These are phyloP conservation scores for Glyptemys insculpta DNA, from an alignment of 2,797 vertebrate species.

Conservation along the genomic window DNA sequence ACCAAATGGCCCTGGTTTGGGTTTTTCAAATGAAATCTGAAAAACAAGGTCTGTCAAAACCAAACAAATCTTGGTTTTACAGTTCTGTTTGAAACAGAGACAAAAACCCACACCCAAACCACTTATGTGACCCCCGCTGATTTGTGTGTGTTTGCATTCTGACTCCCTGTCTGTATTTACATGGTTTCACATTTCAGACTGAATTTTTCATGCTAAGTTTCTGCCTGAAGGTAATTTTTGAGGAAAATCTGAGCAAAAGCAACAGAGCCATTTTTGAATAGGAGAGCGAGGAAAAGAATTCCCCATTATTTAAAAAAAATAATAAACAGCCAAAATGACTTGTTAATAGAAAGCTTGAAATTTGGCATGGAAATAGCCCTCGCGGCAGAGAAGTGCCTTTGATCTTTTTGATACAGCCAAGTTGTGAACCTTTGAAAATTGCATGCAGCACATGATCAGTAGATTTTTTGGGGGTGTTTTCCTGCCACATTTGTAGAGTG, in stretches of 20 bases:
- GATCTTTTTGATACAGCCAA: neutral
- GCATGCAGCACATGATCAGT: rapidly evolving
- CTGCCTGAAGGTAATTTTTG: neutral
- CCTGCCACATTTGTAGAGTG: neutral
- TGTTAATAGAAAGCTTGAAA: neutral
- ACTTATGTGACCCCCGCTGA: neutral
- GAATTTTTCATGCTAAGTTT: neutral
- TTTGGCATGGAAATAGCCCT: neutral
- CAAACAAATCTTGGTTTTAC: neutral
- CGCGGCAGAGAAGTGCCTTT: neutral
- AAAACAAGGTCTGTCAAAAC: neutral
- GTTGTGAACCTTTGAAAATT: neutral
- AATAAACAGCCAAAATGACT: neutral
- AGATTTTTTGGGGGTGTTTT: neutral
- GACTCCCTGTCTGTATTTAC: neutral
- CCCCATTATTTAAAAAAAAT: neutral
- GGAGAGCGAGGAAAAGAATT: neutral
- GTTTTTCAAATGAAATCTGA: neutral
- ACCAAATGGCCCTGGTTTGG: neutral
- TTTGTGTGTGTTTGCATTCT: neutral
- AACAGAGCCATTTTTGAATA: neutral
- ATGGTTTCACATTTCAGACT: neutral
- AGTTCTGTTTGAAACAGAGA: neutral
- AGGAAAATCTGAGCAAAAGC: neutral
- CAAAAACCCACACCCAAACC: neutral